Percentiles rank a stretch among this genome's conserved stretches.
Conservation (phyloP, 2,113 vertebrate species). For the Amblyornis subalaris region DNA sequence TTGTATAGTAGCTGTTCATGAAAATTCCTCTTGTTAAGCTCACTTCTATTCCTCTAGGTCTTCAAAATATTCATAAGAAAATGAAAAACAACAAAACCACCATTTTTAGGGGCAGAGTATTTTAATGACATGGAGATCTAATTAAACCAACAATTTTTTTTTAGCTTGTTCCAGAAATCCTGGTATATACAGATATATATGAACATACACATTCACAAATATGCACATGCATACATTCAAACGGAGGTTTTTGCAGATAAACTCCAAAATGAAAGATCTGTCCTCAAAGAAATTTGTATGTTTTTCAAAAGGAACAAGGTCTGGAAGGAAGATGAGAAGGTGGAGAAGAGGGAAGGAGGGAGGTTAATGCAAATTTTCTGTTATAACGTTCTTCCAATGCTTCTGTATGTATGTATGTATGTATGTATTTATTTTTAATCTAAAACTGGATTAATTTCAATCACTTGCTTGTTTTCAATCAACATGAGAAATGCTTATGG, state of each 20-base stretch:
- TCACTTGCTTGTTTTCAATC: not conserved
- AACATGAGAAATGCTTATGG: not conserved
- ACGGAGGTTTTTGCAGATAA: not conserved
- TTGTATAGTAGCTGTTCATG: not conserved
- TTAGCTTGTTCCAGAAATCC: not conserved
- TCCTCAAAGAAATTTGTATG: not conserved
- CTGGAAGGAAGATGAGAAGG: not conserved
- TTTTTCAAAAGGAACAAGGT: not conserved
- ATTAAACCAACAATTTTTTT: not conserved
- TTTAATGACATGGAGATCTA: not conserved
- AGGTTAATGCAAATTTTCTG: not conserved
- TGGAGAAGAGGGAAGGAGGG: rapidly evolving
- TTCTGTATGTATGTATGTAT: not conserved
- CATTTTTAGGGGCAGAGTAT: not conserved
- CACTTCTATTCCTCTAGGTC: not conserved
- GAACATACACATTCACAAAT: not conserved
- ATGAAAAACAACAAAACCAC: not conserved
- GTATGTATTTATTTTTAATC: not conserved
- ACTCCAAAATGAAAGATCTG: not conserved
- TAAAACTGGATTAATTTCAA: not conserved
- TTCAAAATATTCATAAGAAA: not conserved
- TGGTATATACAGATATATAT: not conserved
- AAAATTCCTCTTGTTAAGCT: not conserved
- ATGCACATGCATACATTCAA: not conserved
- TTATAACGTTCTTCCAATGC: rapidly evolving